Evolutionary conservation across 1,140 invertebrate species (phyloP).

Genomic region (Cydia strobilella): DNA sequence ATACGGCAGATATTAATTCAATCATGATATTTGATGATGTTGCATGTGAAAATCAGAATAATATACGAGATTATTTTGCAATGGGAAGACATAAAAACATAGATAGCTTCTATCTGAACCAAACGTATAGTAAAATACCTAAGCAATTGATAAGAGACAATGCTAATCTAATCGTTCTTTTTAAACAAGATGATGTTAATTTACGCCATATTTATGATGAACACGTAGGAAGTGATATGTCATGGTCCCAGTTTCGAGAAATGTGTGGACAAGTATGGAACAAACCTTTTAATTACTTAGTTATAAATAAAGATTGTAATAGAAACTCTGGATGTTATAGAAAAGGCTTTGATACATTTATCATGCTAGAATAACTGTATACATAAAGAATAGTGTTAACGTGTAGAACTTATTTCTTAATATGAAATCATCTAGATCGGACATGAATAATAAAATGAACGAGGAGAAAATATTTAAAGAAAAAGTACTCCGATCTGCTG

Average conservation of each 20-base stretch:
- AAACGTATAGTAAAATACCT: slow-evolving; percentile 52
- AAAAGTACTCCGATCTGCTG: slow-evolving; percentile 1
- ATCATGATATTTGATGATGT: too few relatives aligned
- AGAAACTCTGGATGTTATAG: slow-evolving; percentile 50
- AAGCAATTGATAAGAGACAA: slow-evolving; percentile 54
- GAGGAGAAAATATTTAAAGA: slow-evolving; percentile 15
- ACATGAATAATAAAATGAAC: background rate
- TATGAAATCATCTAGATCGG: slow-evolving; percentile 7
- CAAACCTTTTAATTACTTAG: slow-evolving; percentile 47
- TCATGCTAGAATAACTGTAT: background rate
- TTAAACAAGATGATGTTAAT: slow-evolving; percentile 67
- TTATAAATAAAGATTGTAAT: slow-evolving; percentile 52
- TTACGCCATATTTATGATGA: slow-evolving; percentile 65
- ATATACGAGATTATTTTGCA: too few relatives aligned
- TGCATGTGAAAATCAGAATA: too few relatives aligned
- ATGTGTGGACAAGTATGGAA: slow-evolving; percentile 56
- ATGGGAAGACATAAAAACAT: slow-evolving; percentile 8
- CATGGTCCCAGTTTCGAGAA: slow-evolving; percentile 51
- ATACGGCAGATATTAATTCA: too few relatives aligned
- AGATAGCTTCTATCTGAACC: slow-evolving; percentile 40
- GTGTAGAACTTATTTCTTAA: background rate
- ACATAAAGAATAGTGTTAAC: background rate
- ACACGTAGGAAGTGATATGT: slow-evolving; percentile 62
- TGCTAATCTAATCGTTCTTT: slow-evolving; percentile 58
- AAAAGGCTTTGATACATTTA: slow-evolving; percentile 45